A percentile compares a stretch with the other conserved stretches of the same genome.
These are phyloP conservation scores for Apostichopus japonicus DNA, from an alignment of 35 echinoderm and acorn worm genomes.

Conservation along the genomic window DNA sequence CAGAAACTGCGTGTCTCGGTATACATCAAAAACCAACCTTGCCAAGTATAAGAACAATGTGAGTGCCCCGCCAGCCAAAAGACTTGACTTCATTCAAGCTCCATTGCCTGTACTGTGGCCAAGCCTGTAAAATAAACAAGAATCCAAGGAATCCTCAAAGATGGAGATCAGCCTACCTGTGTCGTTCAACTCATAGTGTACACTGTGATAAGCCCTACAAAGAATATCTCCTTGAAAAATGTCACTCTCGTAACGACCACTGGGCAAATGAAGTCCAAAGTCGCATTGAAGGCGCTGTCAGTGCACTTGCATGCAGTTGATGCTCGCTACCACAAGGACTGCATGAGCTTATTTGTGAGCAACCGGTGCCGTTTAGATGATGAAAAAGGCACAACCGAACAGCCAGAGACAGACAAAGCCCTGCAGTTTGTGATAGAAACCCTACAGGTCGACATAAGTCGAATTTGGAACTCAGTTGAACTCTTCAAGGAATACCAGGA, in stretches of 20 bases:
- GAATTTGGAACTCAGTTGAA: slow-evolving; percentile 66
- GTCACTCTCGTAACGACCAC: not conserved
- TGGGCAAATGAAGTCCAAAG: not conserved
- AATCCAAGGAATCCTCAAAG: slow-evolving; percentile 51
- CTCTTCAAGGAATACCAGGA: too few species aligned
- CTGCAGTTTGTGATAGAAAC: slow-evolving; percentile 8
- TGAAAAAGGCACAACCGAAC: not conserved
- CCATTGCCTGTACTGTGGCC: slow-evolving; percentile 64
- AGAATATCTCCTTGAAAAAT: slow-evolving; percentile 28
- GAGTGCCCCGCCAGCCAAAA: not conserved
- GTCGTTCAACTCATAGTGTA: not conserved
- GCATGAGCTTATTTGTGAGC: not conserved
- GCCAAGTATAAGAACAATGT: not conserved
- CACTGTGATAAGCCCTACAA: not conserved
- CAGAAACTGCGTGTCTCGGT: not conserved
- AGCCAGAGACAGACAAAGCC: not conserved
- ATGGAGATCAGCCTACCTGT: slow-evolving; percentile 45
- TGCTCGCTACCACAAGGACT: slow-evolving; percentile 53
- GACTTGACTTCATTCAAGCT: slow-evolving; percentile 55
- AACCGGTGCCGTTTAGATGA: too few species aligned
- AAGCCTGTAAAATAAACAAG: slow-evolving; percentile 33
- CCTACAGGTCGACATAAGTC: slow-evolving; percentile 33
- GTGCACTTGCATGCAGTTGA: slow-evolving; percentile 45
- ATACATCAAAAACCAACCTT: not conserved
- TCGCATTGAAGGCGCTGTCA: slow-evolving; percentile 5